Evolutionary conservation across 2,113 vertebrate species (phyloP), one percentile per base, ranked within the genome.

Genomic region (Pseudonaja textilis): DNA sequence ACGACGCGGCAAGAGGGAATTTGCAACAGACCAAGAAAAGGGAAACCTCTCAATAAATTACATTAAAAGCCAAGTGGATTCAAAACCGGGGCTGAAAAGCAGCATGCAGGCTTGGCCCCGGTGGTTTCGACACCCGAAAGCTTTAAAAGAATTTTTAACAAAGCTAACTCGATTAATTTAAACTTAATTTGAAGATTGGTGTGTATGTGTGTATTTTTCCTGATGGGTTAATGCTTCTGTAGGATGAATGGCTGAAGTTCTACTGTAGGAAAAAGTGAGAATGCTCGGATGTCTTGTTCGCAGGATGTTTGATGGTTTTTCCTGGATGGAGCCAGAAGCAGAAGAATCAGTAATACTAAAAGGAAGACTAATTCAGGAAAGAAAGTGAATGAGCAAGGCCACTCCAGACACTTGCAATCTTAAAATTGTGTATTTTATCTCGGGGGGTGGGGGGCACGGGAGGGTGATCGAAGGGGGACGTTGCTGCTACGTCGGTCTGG

Each of bases 321-420:
- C 23, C 42, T 89, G 20, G 29, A 89, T 91, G 18, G 92, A 92
- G 93, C 20, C 5, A 0, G 23, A 85, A 93, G 29, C 39, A 34
- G n/a, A 47, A 47, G 12, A 89, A 95, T 96, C 96, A 96, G 56
- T 55, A 61, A 93, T 96, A 26, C 55, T 55, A 55, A 22, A 96
- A 96, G 20, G 18, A 96, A 96, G 95, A 95, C 95, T 95, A 96
- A 93, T 96, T 94, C 91, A 93, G 94, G 54, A 45, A 93, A 93
- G 96, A 64, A 61, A 64, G 56, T 26, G 61, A 81, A 95, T 47
- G 96, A 88, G 56, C 34, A 93, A 95, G 57, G 95, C 96, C 96
- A 97, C 97, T 95, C 94, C 93, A 96, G 91, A 96, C 90, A 93
- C 92, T 91, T 96, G 94, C 88, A 94, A 96, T 92, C 95, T 96